These are phyloP conservation scores for Melitaea athalia DNA, from an alignment of 2,888 invertebrate species.

Conservation along the genomic window DNA sequence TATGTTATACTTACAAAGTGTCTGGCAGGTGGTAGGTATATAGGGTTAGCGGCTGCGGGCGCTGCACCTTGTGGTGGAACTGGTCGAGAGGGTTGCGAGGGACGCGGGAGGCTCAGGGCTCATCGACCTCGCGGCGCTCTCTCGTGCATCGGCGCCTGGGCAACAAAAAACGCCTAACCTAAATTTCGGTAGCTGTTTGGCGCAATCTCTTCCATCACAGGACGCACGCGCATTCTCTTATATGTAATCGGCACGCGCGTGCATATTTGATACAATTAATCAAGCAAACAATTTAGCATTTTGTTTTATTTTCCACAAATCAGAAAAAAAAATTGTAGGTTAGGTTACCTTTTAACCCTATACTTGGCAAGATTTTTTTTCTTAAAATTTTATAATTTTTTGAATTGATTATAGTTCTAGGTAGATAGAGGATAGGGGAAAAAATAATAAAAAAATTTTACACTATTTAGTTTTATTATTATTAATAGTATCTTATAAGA, in stretches of 20 bases:
- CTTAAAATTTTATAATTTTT: too few relatives aligned
- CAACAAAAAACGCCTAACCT: slow-evolving; percentile 73
- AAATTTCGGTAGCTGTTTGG: slow-evolving; percentile 78
- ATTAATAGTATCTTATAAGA: too few relatives aligned
- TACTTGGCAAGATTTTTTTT: too few relatives aligned
- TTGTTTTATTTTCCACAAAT: slow-evolving; percentile 42
- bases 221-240: slow-evolving; percentile 52
- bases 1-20: slow-evolving; percentile 69
- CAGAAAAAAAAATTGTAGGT: slow-evolving; percentile 25
- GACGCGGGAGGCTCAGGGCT: slow-evolving; percentile 54
- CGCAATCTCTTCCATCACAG: slow-evolving; percentile 63
- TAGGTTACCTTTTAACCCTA: neutral
- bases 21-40: slow-evolving; percentile 80
- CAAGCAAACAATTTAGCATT: slow-evolving; percentile 44
- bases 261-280: slow-evolving; percentile 47
- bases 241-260: slow-evolving; percentile 67
- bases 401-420: too few relatives aligned
- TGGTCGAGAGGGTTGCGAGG: slow-evolving; percentile 62
- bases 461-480: too few relatives aligned
- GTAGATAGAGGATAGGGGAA: too few relatives aligned
- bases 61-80: slow-evolving; percentile 78
- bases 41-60: slow-evolving; percentile 72
- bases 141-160: slow-evolving; percentile 65
- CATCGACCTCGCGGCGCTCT: slow-evolving; percentile 71
- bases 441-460: too few relatives aligned